Conservation (phyloP, 37 sponge, comb jelly and placozoan genomes). For the Chondrosia reniformis region DNA sequence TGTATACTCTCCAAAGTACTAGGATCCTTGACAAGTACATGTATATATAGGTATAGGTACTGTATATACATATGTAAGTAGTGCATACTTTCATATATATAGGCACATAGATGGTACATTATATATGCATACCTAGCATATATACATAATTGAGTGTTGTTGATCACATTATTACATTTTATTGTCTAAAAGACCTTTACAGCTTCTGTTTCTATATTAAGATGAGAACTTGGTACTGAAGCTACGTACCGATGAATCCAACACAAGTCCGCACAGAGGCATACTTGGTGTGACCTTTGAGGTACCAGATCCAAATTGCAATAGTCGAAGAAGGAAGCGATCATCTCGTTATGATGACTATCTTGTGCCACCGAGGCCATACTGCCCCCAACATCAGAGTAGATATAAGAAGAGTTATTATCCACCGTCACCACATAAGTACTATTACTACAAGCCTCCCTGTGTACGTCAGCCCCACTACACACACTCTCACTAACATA, state of each 20-base stretch:
- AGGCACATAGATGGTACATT: not conserved
- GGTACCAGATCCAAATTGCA: not conserved
- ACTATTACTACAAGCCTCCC: not conserved
- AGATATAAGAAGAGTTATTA: not conserved
- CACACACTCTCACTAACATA: not conserved
- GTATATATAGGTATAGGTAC: not conserved
- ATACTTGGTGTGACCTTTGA: not conserved
- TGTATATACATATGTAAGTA: not conserved
- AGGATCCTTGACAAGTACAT: too few relatives aligned
- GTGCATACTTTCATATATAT: not conserved
- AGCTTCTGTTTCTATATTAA: not conserved
- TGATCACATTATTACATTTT: too few relatives aligned
- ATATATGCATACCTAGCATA: not conserved
- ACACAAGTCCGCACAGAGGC: not conserved
- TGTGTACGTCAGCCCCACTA: constrained; percentile 1
- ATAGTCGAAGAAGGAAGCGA: not conserved
- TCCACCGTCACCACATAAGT: not conserved
- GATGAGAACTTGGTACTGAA: not conserved
- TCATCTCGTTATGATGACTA: not conserved
- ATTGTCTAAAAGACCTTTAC: too few relatives aligned
- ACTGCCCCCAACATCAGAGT: constrained; percentile 3
- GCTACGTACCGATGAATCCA: not conserved
- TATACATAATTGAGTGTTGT: not conserved
- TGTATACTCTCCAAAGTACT: too few relatives aligned
- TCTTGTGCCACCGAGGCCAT: not conserved